phyloP scores from a whole-genome alignment of 2,888 invertebrate species.

The Leptinotarsa haldemani region DNA sequence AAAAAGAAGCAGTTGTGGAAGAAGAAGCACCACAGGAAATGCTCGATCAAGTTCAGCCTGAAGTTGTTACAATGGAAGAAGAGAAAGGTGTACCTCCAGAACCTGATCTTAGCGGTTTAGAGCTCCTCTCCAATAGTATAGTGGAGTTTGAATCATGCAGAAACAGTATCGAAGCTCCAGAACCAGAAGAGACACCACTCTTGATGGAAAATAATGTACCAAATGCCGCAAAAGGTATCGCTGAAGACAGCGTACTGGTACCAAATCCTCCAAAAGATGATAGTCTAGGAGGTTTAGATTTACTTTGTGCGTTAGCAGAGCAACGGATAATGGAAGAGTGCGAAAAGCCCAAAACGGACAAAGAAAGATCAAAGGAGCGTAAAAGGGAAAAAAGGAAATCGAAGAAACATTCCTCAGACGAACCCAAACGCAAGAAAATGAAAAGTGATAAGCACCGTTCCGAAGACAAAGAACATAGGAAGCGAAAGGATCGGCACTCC shows the following conservation, averaged over 20 bases:
- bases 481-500: constrained; percentile 47
- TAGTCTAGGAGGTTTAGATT: constrained; percentile 74
- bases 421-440: constrained; percentile 64
- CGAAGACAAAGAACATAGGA: constrained; percentile 53
- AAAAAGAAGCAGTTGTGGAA: constrained; percentile 6
- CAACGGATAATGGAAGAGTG: constrained; percentile 85
- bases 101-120: constrained; percentile 84
- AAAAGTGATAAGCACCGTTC: constrained; percentile 55
- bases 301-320: constrained; percentile 86
- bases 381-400: constrained; percentile 67
- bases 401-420: constrained; percentile 59
- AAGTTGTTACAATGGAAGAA: not conserved
- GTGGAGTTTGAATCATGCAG: constrained; percentile 76
- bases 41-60: constrained; percentile 10
- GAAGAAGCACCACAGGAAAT: constrained; percentile 1
- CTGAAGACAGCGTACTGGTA: not conserved
- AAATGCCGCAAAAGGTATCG: constrained; percentile 54
- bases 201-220: constrained; percentile 57
- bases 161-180: constrained; percentile 54
- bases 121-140: constrained; percentile 86
- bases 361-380: constrained; percentile 51
- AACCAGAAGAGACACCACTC: constrained; percentile 59
- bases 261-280: constrained; percentile 52
- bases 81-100: constrained; percentile 44
- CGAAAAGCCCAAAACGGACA: constrained; percentile 46